These are phyloP conservation scores for Paraplagusia blochii DNA, from an alignment of 2,113 vertebrate genomes.

Conservation along the genomic window DNA sequence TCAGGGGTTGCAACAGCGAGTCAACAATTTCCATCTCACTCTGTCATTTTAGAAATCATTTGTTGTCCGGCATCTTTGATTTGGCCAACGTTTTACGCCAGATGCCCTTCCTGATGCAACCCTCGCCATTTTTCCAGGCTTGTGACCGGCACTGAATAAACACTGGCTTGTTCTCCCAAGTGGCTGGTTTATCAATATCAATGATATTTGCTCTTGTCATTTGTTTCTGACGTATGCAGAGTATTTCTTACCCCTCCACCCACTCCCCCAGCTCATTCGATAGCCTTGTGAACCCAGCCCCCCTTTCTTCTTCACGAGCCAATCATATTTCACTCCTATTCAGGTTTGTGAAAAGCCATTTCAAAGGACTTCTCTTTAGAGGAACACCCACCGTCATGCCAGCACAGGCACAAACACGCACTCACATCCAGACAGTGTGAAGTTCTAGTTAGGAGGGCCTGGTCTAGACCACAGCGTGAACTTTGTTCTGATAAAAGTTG, in stretches of 20 bases:
- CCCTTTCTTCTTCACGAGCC: conserved; percentile 58
- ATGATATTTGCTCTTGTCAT: conserved; percentile 32
- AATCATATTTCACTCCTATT: conserved; percentile 73
- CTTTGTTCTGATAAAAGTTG: conserved; percentile 63
- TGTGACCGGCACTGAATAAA: too few species aligned
- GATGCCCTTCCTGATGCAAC: too few species aligned
- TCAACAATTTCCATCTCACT: too few species aligned
- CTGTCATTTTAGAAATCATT: too few species aligned
- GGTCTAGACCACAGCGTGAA: conserved; percentile 68
- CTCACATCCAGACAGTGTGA: conserved; percentile 19
- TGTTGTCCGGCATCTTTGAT: too few species aligned
- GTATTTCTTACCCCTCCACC: conserved; percentile 36
- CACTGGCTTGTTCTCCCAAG: too few species aligned
- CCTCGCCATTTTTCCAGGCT: too few species aligned
- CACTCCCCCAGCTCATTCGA: conserved; percentile 27
- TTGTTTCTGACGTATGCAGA: conserved; percentile 31
- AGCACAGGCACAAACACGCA: conserved; percentile 22
- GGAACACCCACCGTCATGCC: conserved; percentile 52
- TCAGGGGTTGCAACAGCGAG: too few species aligned
- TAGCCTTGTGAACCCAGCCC: conserved; percentile 66
- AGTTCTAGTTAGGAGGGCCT: conserved; percentile 47
- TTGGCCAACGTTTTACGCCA: too few species aligned
- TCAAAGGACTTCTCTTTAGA: conserved; percentile 43
- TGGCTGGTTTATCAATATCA: too few species aligned
- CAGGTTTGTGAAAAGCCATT: conserved; percentile 61